A percentile compares a stretch with the other conserved stretches of the same genome.
Conservation (phyloP, 2,113 vertebrate species). For the Hemiscyllium ocellatum region DNA sequence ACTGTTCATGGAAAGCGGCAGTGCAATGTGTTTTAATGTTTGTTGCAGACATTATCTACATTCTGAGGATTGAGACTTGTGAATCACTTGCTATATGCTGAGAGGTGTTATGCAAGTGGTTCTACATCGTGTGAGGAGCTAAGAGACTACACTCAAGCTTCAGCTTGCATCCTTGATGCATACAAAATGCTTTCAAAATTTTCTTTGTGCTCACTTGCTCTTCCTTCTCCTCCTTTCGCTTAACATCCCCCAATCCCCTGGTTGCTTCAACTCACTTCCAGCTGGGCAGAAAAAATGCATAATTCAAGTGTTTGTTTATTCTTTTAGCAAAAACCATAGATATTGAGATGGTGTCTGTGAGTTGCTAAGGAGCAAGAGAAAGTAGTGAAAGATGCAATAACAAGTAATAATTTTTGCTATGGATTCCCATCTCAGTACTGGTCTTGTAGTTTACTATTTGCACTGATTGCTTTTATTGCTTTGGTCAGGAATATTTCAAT, state of each 20-base stretch:
- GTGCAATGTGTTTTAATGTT: not conserved
- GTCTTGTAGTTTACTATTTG: not conserved
- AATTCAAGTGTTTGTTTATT: not conserved
- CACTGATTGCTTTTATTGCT: not conserved
- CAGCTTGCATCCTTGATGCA: not conserved
- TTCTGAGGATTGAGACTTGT: conserved; percentile 2
- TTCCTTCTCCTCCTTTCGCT: not conserved
- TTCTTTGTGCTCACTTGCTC: not conserved
- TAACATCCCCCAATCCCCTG: not conserved
- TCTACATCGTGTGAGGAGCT: not conserved
- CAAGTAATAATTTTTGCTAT: not conserved
- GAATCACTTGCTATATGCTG: not conserved
- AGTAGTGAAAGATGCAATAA: not conserved
- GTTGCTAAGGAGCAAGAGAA: not conserved
- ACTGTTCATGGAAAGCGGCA: not conserved
- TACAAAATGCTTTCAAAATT: not conserved
- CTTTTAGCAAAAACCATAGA: not conserved
- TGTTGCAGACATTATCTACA: not conserved
- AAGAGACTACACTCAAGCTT: not conserved
- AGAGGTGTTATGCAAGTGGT: not conserved
- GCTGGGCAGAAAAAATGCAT: not conserved
- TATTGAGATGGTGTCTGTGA: not conserved
- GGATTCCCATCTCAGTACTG: not conserved
- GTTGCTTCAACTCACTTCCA: not conserved
- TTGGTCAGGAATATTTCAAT: conserved; percentile 8